Conservation (phyloP, 2,113 vertebrate species). For the Oceanodroma tethys region DNA sequence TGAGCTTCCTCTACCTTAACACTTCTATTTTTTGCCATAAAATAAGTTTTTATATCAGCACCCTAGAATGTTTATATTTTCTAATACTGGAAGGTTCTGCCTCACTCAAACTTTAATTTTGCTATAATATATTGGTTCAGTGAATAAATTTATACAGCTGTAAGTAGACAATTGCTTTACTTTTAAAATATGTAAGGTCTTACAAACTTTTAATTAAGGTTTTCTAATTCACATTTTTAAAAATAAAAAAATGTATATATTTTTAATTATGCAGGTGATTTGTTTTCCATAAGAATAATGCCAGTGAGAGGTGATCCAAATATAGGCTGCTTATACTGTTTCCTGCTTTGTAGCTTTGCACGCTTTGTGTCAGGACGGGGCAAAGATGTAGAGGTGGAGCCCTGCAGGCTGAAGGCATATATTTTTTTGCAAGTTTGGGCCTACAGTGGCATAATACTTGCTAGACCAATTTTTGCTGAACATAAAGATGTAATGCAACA, state of each 20-base stretch:
- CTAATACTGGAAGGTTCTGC: not conserved
- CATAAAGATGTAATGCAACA: not conserved
- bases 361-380: not conserved
- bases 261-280: not conserved
- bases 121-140: not conserved
- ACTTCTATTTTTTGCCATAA: not conserved
- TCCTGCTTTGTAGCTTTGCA: not conserved
- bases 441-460: not conserved
- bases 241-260: not conserved
- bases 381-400: not conserved
- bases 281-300: not conserved
- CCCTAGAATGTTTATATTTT: not conserved
- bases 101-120: not conserved
- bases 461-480: not conserved
- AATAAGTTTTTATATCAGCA: not conserved
- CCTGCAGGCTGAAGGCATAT: not conserved
- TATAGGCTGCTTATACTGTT: not conserved
- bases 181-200: not conserved
- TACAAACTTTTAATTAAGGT: not conserved
- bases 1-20: not conserved
- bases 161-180: not conserved
- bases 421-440: not conserved
- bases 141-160: not conserved
- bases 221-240: not conserved
- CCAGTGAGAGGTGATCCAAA: not conserved